A percentile compares a stretch with the other conserved stretches of the same genome.
Evolutionary conservation across 1,140 invertebrate genomes (phyloP).

Genomic region (Panagrolaimus sp.): DNA sequence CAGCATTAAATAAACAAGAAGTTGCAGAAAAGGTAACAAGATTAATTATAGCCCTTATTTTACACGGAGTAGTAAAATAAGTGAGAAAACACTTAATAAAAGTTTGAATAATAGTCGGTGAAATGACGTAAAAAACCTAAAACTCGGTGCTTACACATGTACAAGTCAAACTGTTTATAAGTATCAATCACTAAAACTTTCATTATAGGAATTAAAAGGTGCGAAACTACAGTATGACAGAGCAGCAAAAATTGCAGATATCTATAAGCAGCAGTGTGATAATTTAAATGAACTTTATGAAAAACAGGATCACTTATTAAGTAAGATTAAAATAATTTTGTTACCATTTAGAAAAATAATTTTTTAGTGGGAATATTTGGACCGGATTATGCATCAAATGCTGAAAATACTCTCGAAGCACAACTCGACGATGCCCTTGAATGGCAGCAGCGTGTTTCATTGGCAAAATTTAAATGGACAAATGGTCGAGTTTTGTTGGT

Average conservation of each 20-base stretch:
- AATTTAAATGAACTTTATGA: slow-evolving; percentile 62
- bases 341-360: neutral
- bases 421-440: slow-evolving; percentile 63
- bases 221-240: slow-evolving; percentile 49
- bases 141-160: too few species aligned
- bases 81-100: too few species aligned
- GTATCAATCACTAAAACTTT: slow-evolving; percentile 4
- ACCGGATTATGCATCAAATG: slow-evolving; percentile 62
- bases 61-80: too few species aligned
- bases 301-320: slow-evolving; percentile 63
- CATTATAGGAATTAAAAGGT: slow-evolving; percentile 57
- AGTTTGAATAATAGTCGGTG: too few species aligned
- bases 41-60: too few species aligned
- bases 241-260: slow-evolving; percentile 51
- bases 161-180: too few species aligned
- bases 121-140: too few species aligned
- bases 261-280: slow-evolving; percentile 59
- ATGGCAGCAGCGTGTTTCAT: slow-evolving; percentile 62
- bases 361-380: slow-evolving; percentile 62
- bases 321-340: too few species aligned
- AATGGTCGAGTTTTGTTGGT: slow-evolving; percentile 62
- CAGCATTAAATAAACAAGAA: slow-evolving; percentile 61
- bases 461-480: slow-evolving; percentile 64
- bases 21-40: slow-evolving; percentile 52
- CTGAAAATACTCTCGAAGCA: slow-evolving; percentile 63